Percentiles rank a stretch among this genome's conserved stretches.
phyloP scores from a whole-genome alignment of 2,113 vertebrate species.

The Nothocercus julius region DNA sequence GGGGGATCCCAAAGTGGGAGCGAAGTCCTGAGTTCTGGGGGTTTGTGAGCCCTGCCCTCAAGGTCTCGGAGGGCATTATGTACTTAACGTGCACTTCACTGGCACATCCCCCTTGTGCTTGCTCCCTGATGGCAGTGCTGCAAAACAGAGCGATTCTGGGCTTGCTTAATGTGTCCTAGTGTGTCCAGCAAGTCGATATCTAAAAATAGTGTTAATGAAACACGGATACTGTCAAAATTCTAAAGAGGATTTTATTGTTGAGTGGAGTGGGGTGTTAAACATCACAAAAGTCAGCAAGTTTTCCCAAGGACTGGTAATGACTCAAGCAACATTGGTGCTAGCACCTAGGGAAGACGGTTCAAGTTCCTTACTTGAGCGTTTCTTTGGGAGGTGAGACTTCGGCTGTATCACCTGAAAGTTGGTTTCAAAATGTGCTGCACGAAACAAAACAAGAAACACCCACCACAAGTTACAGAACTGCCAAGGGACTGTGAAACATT shows the following conservation, averaged over 20 bases:
- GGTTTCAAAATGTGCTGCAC: background rate
- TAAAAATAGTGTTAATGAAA: background rate
- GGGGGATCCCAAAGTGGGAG: background rate
- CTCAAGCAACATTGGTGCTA: background rate
- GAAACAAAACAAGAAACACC: no score
- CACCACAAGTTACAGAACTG: background rate
- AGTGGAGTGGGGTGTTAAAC: no score
- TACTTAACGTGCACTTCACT: background rate
- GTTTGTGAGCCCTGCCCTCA: background rate
- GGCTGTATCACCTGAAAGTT: background rate
- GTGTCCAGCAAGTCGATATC: background rate
- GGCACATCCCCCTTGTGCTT: background rate
- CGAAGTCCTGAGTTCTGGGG: background rate
- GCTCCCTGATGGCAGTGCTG: accelerated
- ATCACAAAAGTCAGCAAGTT: background rate
- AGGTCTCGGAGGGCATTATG: background rate
- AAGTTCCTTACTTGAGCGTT: background rate
- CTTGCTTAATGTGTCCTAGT: background rate
- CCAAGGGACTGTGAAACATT: no score
- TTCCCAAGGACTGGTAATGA: background rate
- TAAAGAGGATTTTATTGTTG: accelerated
- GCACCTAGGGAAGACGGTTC: background rate
- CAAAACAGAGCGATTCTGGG: background rate
- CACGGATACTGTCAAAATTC: background rate
- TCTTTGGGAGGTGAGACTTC: background rate